These are phyloP conservation scores for Calliopum simillimum DNA, from an alignment of 2,888 invertebrate species.

Conservation along the genomic window DNA sequence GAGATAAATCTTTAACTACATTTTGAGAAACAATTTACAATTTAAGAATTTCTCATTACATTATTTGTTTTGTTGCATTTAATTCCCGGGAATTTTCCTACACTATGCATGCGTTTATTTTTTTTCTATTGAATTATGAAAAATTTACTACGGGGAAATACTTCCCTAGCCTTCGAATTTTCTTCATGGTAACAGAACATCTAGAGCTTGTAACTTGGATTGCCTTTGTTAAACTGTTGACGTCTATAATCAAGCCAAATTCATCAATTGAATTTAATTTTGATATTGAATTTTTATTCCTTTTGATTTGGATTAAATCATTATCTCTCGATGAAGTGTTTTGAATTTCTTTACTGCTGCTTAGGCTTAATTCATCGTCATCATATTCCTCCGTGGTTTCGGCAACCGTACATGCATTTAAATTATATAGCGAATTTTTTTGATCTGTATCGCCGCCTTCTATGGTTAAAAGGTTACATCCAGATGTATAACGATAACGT, in stretches of 20 bases:
- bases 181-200: slow-evolving; percentile 67
- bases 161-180: slow-evolving; percentile 75
- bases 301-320: slow-evolving; percentile 52
- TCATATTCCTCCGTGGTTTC: slow-evolving; percentile 60
- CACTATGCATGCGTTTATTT: not conserved
- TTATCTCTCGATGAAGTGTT: slow-evolving; percentile 40
- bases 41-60: too few relatives aligned
- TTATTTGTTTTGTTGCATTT: too few relatives aligned
- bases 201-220: slow-evolving; percentile 64
- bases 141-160: slow-evolving; percentile 74
- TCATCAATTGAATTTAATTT: slow-evolving; percentile 65
- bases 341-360: slow-evolving; percentile 45
- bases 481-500: slow-evolving; percentile 56
- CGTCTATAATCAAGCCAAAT: slow-evolving; percentile 64
- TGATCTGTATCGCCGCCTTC: slow-evolving; percentile 50
- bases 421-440: slow-evolving; percentile 57
- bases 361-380: slow-evolving; percentile 48
- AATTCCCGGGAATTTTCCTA: too few relatives aligned
- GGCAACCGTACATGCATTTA: slow-evolving; percentile 59
- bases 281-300: slow-evolving; percentile 56
- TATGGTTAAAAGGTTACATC: slow-evolving; percentile 49
- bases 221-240: slow-evolving; percentile 65
- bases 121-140: slow-evolving; percentile 58
- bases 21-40: too few relatives aligned
- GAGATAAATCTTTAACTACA: too few relatives aligned